These are phyloP conservation scores for Xanthia togata DNA, from an alignment of 2,888 invertebrate genomes.

Conservation along the genomic window DNA sequence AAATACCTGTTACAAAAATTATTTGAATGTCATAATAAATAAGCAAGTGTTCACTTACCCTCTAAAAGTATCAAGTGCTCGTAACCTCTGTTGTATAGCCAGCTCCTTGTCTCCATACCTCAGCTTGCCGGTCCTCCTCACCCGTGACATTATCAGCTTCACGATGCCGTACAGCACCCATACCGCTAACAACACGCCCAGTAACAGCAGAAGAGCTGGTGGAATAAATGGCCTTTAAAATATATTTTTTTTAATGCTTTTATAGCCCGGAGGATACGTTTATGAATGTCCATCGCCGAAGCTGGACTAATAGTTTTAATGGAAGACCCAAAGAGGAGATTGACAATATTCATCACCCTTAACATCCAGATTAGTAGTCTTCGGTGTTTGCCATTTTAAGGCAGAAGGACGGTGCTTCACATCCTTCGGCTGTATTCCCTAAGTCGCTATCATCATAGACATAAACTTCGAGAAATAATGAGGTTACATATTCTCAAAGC, in stretches of 20 bases:
- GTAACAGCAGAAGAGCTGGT: slow-evolving; percentile 81
- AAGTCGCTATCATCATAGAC: not conserved
- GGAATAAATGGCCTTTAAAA: not conserved
- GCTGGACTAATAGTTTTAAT: not conserved
- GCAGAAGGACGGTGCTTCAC: not conserved
- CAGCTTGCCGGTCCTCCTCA: slow-evolving; percentile 84
- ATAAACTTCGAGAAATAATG: not conserved
- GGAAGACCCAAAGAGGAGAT: not conserved
- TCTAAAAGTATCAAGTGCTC: slow-evolving; percentile 94
- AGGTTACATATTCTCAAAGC: slow-evolving; percentile 2
- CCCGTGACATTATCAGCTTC: slow-evolving; percentile 84
- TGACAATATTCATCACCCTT: not conserved
- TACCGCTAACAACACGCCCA: slow-evolving; percentile 78
- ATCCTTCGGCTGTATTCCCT: not conserved
- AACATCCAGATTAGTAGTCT: not conserved
- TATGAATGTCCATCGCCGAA: not conserved
- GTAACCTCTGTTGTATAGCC: slow-evolving; percentile 85
- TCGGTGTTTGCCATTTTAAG: too few relatives aligned
- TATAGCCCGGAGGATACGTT: not conserved
- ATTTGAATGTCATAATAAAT: not conserved
- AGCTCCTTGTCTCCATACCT: slow-evolving; percentile 88
- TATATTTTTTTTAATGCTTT: not conserved
- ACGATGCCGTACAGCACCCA: slow-evolving; percentile 84
- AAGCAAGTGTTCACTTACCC: slow-evolving; percentile 89
- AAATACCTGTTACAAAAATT: not conserved